These are phyloP conservation scores for Drosophila koepferae DNA, from an alignment of 2,888 invertebrate genomes.

Conservation along the genomic window DNA sequence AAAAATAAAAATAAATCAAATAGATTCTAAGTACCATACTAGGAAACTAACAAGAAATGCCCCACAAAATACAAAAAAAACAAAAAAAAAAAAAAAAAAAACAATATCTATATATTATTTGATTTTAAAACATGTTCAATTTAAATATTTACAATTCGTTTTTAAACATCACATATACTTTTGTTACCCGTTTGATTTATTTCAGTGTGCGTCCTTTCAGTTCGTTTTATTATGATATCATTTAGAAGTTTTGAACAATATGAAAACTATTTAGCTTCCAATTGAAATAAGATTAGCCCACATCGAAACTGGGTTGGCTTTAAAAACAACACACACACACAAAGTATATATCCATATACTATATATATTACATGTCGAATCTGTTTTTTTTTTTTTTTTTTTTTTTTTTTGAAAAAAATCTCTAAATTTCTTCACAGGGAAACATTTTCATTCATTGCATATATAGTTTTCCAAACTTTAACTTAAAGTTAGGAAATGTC, in stretches of 20 bases:
- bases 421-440: slow-evolving; percentile 22
- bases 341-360: slow-evolving; percentile 7
- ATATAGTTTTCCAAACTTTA: slow-evolving; percentile 32
- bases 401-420: no score
- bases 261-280: slow-evolving; percentile 33
- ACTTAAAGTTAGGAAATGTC: slow-evolving; percentile 41
- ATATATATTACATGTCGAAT: slow-evolving; percentile 28
- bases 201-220: slow-evolving; percentile 78
- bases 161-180: slow-evolving; percentile 67
- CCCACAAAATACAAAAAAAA: slow-evolving; percentile 37
- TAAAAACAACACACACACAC: slow-evolving; percentile 11
- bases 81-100: slow-evolving; percentile 21
- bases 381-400: no score
- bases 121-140: slow-evolving; percentile 56
- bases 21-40: slow-evolving; percentile 60
- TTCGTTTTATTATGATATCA: slow-evolving; percentile 65
- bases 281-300: slow-evolving; percentile 30
- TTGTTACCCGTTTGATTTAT: slow-evolving; percentile 56
- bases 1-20: slow-evolving; percentile 22
- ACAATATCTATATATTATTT: slow-evolving; percentile 48
- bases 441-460: slow-evolving; percentile 28
- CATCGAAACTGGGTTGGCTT: slow-evolving; percentile 38
- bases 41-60: slow-evolving; percentile 61
- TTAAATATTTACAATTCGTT: slow-evolving; percentile 55
- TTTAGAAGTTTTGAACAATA: slow-evolving; percentile 57